Conservation (phyloP, 1,140 invertebrate species). For the Papilio glaucus region DNA sequence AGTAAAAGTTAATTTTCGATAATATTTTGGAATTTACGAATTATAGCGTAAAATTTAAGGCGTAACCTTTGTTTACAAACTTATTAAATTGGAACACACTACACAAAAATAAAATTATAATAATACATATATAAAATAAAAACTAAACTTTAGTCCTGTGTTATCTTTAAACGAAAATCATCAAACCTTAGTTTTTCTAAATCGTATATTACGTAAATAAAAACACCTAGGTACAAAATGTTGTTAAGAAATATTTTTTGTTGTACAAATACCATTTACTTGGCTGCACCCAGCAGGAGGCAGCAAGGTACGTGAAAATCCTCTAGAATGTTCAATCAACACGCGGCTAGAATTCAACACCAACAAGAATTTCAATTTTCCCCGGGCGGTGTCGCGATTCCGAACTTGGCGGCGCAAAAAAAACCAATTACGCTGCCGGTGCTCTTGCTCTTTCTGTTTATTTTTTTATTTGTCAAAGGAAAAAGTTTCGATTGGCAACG, state of each 20-base stretch:
- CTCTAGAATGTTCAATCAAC: constrained; percentile 23
- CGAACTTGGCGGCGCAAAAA: constrained; percentile 17
- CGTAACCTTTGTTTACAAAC: no score
- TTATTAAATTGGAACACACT: no score
- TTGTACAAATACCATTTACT: background rate
- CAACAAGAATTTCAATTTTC: constrained; percentile 35
- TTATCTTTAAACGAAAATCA: no score
- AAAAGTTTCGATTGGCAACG: constrained; percentile 25
- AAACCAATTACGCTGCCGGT: constrained; percentile 23
- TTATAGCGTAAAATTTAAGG: no score
- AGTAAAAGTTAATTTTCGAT: no score
- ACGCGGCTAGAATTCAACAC: constrained; percentile 26
- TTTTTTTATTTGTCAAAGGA: constrained; percentile 23
- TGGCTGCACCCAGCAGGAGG: background rate
- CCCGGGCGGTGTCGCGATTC: constrained; percentile 1
- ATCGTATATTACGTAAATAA: no score
- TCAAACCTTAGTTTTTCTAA: no score
- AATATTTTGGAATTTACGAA: no score
- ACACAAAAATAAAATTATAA: no score
- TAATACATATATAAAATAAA: no score
- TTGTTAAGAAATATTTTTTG: background rate
- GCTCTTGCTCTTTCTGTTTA: constrained; percentile 3
- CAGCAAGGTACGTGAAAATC: background rate
- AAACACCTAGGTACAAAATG: background rate
- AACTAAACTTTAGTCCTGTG: no score